phyloP scores from a whole-genome alignment of 1,140 invertebrate genomes.

The Protaetia brevitarsis region DNA sequence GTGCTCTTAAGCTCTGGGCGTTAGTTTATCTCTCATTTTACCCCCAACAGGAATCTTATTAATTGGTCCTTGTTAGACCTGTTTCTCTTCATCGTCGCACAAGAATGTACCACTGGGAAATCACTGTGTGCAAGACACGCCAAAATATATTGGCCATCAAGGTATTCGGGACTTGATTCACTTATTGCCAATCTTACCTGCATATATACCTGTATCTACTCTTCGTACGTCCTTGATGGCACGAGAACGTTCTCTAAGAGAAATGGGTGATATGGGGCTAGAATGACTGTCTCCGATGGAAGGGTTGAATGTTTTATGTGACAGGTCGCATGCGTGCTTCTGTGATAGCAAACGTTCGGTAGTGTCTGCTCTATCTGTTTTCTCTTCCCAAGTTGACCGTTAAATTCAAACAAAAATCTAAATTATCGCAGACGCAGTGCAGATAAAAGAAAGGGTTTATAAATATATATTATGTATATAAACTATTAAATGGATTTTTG shows the following conservation, averaged over 20 bases:
- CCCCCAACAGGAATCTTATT: not conserved
- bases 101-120: slow-evolving; percentile 4
- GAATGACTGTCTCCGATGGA: slow-evolving; percentile 15
- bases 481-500: no score
- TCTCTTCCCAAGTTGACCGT: not conserved
- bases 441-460: no score
- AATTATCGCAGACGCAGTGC: not conserved
- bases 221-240: not conserved
- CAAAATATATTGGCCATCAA: slow-evolving; percentile 13
- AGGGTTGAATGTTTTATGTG: slow-evolving; percentile 16
- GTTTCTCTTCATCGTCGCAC: not conserved
- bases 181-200: slow-evolving; percentile 16
- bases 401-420: slow-evolving; percentile 15
- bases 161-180: slow-evolving; percentile 12
- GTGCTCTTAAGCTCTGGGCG: not conserved
- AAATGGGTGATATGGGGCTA: slow-evolving; percentile 1
- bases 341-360: not conserved
- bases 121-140: slow-evolving; percentile 9
- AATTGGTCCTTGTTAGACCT: not conserved
- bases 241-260: slow-evolving; percentile 2
- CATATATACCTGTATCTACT: not conserved
- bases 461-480: no score
- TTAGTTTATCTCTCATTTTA: not conserved
- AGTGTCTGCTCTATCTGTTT: not conserved
- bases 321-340: slow-evolving; percentile 4